Conservation (phyloP, 2,113 vertebrate genomes). For the Sapajus apella region DNA sequence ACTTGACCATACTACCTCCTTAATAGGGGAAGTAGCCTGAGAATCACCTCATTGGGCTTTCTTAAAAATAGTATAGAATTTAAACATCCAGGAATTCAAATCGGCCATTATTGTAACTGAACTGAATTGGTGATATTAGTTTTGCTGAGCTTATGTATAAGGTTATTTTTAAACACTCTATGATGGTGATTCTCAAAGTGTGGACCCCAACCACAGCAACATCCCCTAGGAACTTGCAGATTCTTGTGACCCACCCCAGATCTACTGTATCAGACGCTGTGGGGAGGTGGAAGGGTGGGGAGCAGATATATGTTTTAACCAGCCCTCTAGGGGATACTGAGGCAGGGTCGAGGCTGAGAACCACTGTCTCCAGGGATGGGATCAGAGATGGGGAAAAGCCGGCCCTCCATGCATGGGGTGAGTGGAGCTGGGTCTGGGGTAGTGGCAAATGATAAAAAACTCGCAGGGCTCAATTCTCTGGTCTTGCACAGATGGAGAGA, state of each 20-base stretch:
- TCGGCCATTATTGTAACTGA: not conserved
- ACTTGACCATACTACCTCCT: not conserved
- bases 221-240: not conserved
- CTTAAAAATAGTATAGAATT: not conserved
- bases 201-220: not conserved
- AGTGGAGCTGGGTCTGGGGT: not conserved
- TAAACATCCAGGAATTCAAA: not conserved
- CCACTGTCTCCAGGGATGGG: not conserved
- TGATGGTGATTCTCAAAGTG: not conserved
- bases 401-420: not conserved
- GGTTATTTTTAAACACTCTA: not conserved
- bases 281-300: not conserved
- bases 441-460: not conserved
- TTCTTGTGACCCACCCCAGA: not conserved
- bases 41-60: not conserved
- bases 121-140: not conserved
- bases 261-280: not conserved
- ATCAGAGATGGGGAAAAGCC: not conserved
- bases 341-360: not conserved
- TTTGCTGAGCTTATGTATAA: not conserved
- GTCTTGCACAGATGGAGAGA: not conserved
- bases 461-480: not conserved
- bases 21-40: not conserved
- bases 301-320: not conserved
- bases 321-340: not conserved